phyloP scores from a whole-genome alignment of 30 jellyfish, hydroid and myxozoan species.

The Aurelia aurita region DNA sequence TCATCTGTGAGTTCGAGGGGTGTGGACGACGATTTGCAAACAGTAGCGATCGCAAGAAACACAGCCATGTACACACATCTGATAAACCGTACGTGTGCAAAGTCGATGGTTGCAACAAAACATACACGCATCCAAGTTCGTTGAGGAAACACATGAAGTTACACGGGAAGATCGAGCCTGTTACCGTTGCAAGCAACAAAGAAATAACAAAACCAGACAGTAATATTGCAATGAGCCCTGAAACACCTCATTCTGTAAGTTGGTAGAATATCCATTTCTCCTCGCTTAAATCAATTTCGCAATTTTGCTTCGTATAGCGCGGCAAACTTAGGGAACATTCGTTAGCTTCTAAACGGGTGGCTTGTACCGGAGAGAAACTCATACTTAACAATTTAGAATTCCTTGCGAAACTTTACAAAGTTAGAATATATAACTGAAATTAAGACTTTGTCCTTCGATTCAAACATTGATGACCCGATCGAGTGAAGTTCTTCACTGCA shows the following conservation, averaged over 20 bases:
- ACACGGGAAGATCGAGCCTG: slow-evolving; percentile 77
- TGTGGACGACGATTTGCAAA: slow-evolving; percentile 89
- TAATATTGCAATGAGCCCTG: slow-evolving; percentile 60
- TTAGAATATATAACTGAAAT: too few species aligned
- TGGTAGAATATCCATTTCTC: slow-evolving; percentile 36
- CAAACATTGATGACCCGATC: too few species aligned
- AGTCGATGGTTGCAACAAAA: slow-evolving; percentile 88
- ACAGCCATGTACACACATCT: slow-evolving; percentile 86
- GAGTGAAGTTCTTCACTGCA: too few species aligned
- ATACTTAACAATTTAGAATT: too few species aligned
- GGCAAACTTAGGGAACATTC: too few species aligned
- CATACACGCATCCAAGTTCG: slow-evolving; percentile 89
- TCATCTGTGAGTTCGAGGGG: slow-evolving; percentile 87
- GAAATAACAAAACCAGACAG: slow-evolving; percentile 23
- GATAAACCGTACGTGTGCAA: slow-evolving; percentile 88
- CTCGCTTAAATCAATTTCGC: background rate
- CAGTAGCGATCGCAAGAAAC: slow-evolving; percentile 89
- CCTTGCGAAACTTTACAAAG: too few species aligned
- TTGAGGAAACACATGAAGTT: slow-evolving; percentile 84
- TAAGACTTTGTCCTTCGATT: too few species aligned
- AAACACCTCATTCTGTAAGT: slow-evolving; percentile 77
- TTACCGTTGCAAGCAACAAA: slow-evolving; percentile 13
- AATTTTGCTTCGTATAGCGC: background rate
- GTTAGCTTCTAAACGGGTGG: too few species aligned
- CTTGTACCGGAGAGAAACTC: too few species aligned